Conservation (phyloP, 2,113 vertebrate species). For the Daboia siamensis region DNA sequence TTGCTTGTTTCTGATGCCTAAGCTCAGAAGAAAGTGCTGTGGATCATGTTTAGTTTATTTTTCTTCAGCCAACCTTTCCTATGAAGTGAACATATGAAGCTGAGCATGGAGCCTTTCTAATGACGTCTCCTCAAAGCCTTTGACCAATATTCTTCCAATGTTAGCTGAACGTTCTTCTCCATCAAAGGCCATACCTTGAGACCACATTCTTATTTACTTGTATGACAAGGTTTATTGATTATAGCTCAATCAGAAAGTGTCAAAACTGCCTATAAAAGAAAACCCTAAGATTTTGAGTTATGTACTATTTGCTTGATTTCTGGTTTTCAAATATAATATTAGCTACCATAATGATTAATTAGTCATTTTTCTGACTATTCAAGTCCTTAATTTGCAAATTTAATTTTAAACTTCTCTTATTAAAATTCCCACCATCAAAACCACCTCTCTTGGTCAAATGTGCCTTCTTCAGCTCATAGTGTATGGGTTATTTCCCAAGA, state of each 20-base stretch:
- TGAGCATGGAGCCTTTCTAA: neutral
- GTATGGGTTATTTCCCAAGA: neutral
- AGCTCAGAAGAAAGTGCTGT: neutral
- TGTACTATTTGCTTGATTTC: neutral
- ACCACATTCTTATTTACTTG: neutral
- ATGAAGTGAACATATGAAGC: neutral
- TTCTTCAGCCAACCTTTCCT: neutral
- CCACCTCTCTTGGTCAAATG: neutral
- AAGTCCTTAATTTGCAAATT: neutral
- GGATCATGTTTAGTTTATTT: neutral
- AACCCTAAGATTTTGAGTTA: neutral
- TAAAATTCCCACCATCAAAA: neutral
- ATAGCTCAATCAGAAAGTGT: neutral
- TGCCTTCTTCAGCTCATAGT: neutral
- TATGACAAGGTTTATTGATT: neutral
- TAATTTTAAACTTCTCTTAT: neutral
- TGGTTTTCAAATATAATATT: neutral
- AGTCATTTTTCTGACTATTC: neutral
- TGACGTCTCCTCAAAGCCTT: neutral
- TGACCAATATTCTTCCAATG: neutral
- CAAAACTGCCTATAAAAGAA: neutral
- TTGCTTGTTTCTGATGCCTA: neutral
- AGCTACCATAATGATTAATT: neutral
- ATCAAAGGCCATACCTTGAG: neutral
- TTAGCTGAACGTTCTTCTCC: neutral